Base-by-base conservation (phyloP, 2,113 vertebrate species). In the Sphyrna mokarran region DNA sequence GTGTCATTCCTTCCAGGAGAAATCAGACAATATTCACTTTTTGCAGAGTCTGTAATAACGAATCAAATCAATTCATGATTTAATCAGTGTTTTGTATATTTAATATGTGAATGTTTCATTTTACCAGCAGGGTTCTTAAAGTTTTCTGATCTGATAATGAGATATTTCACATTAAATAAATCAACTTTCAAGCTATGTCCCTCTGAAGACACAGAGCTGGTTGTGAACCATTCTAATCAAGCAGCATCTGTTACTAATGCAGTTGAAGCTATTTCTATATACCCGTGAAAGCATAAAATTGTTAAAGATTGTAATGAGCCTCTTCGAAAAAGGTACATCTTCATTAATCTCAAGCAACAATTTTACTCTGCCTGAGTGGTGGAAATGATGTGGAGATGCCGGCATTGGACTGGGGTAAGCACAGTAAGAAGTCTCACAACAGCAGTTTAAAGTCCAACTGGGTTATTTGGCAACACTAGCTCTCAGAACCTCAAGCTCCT, bases 21-120 rank as follows among this genome's bases (percentile, higher is more conserved):
- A 70, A n/a, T 70, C 14, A 43, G 40, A 70, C 61, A 48, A 68
- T 48, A 22, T 26, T 70, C 22, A 13, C 48, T 89, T 89, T 89
- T 61, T 61, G 29, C 23, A 90, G 14, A 58, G 54, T 90, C 87
- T 63, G 87, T 54, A 10, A 61, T 61, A 90, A 90, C 33, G 54
- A 90, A 90, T 90, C 33, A 90, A 61, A 90, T 90, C 58, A 90
- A 63, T 90, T 26, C 26, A 90, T 90, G 29, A 70, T 69, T 94
- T 95, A 48, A 72, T 95, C 37, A 69, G 63, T 26, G 40, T 43
- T 37, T 66, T 94, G 16, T 40, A 70, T 48, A 48, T 70, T 72
- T 43, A 70, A 48, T 43, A 90, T 0, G 29, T 9, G 7, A 22
- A 48, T 68, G 66, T 94, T 94, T 94, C 18, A 69, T 94, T 70